Percentiles rank a stretch among this genome's conserved stretches.
phyloP scores from a whole-genome alignment of 2,888 invertebrate species.

The Drosophila helvetica region DNA sequence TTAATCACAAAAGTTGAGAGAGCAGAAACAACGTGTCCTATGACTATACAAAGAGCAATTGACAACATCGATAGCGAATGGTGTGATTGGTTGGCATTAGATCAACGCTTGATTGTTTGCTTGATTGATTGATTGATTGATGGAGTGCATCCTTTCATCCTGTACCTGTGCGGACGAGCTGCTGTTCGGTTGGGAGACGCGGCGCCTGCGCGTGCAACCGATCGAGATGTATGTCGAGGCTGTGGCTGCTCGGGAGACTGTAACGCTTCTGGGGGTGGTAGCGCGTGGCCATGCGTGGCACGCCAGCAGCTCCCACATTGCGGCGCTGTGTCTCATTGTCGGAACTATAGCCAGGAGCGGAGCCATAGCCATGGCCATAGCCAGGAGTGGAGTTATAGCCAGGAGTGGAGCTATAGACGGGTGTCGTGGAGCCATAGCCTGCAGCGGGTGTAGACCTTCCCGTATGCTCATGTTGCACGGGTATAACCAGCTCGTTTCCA shows the following conservation, averaged over 20 bases:
- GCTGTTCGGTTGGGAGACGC: conserved; percentile 71
- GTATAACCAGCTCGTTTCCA: conserved; percentile 86
- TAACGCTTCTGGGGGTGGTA: conserved; percentile 81
- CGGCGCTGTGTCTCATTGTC: conserved; percentile 71
- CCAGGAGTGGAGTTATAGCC: conserved; percentile 26
- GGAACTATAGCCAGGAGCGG: conserved; percentile 73
- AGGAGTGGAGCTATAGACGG: conserved; percentile 68
- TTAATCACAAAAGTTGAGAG: conserved; percentile 52
- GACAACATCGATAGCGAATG: conserved; percentile 63
- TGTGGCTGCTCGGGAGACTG: conserved; percentile 82
- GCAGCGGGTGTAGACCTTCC: conserved; percentile 49
- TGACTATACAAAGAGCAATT: conserved; percentile 45
- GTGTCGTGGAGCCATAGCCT: conserved; percentile 39
- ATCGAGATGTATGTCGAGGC: conserved; percentile 83
- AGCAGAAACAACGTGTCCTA: conserved; percentile 51
- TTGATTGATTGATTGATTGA: conserved; percentile 6
- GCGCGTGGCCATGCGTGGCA: conserved; percentile 39
- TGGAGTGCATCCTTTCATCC: conserved; percentile 15
- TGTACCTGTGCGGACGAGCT: conserved; percentile 63
- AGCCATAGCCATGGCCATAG: background rate
- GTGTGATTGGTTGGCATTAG: conserved; percentile 28
- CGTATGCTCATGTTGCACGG: conserved; percentile 87
- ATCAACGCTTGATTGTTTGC: background rate
- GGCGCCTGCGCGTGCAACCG: conserved; percentile 81
- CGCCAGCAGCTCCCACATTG: conserved; percentile 26